Conservation (phyloP, 2,797 vertebrate genomes). For the Chelonia mydas region DNA sequence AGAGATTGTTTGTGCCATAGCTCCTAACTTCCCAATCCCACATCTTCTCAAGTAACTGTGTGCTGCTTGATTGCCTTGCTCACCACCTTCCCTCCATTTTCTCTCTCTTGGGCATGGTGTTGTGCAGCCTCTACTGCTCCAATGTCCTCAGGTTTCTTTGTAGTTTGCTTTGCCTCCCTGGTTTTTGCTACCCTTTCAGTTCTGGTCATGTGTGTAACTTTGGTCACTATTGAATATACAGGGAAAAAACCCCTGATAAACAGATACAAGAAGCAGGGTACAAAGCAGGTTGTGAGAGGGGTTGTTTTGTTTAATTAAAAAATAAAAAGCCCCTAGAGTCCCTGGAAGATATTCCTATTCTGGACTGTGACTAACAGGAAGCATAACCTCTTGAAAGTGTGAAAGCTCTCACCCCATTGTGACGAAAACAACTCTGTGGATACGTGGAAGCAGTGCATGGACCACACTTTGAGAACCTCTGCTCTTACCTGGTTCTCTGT, state of each 20-base stretch:
- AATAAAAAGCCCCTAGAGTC: neutral
- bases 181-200: neutral
- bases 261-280: neutral
- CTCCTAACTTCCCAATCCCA: neutral
- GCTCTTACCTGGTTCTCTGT: too few species aligned
- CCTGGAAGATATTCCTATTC: neutral
- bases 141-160: neutral
- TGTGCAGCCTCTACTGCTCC: neutral
- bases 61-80: neutral
- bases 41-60: neutral
- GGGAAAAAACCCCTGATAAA: neutral
- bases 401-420: neutral
- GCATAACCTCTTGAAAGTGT: neutral
- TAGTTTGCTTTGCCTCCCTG: neutral
- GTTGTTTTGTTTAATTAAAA: neutral
- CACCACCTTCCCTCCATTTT: neutral
- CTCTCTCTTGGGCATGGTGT: neutral
- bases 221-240: neutral
- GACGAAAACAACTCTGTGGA: too few species aligned
- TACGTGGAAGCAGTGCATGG: too few species aligned
- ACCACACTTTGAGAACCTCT: too few species aligned
- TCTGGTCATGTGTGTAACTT: neutral
- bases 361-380: neutral
- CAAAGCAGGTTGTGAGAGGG: neutral
- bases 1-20: neutral